Base-by-base conservation (phyloP, 2,113 vertebrate species). In the Centropristis striata region DNA sequence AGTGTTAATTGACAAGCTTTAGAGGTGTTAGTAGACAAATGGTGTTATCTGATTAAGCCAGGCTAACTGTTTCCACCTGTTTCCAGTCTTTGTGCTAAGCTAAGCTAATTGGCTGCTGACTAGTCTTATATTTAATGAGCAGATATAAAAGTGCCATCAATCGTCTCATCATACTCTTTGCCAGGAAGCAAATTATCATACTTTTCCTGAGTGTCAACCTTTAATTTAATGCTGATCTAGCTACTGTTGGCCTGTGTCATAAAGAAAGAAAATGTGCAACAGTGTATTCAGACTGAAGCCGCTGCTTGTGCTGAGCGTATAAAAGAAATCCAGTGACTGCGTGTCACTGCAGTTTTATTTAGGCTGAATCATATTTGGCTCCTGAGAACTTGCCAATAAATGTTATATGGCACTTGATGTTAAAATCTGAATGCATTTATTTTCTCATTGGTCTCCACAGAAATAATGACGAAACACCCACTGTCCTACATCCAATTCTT, bases 331-430 rank as follows among this genome's bases (percentile, higher is more conserved):
- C 68, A 74, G 25, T 28, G 16, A 41, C 27, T 76, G 37, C 69
- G 60, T 71, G 89, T 85, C 55, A 78, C 60, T 61, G 59, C 53
- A 59, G 1, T 84, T 88, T 87, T 76, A 81, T 84, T 42, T 66
- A 42, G 25, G 47, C 5, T 90, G 84, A 87, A 77, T 80, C 69
- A 83, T 87, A 54, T 82, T 55, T 86, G 80, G 79, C 84, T 76
- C 80, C 41, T 66, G 64, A 63, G 58, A 32, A 37, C 86, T 91
- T 80, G 75, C 68, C 55, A 60, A 51, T 87, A 73, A 90, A 71
- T 61, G 49, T 81, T 82, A 81, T 78, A 81, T 1, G 3, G 59
- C 54, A 11, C 32, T 82, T 75, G 75, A 82, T 23, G 18, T n/a
- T 76, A 58, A 49, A 78, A 77, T 54, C 51, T 42, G 49, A 81